Percentiles rank a stretch among this genome's conserved stretches.
phyloP scores from a whole-genome alignment of 2,888 invertebrate species.

The Agriopis aurantiaria region DNA sequence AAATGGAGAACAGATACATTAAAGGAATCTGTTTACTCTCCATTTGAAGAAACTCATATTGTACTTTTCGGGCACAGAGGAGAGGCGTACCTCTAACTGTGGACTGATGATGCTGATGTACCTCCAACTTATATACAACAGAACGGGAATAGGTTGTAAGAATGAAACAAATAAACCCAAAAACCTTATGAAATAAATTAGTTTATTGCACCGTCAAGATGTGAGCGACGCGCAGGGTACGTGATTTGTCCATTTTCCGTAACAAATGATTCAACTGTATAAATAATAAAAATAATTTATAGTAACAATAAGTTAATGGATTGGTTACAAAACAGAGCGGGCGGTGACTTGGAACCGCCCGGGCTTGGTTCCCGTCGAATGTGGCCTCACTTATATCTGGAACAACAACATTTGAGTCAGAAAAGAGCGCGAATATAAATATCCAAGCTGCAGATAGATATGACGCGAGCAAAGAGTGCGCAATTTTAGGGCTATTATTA shows the following conservation, averaged over 20 bases:
- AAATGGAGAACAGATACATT: too few species aligned
- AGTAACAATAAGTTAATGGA: slow-evolving; percentile 84
- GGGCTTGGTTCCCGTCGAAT: slow-evolving; percentile 63
- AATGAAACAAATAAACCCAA: slow-evolving; percentile 59
- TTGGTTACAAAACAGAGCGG: slow-evolving; percentile 80
- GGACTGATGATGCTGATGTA: too few species aligned
- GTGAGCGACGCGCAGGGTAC: slow-evolving; percentile 69
- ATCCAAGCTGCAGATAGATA: not conserved
- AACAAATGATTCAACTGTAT: slow-evolving; percentile 81
- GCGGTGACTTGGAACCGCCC: slow-evolving; percentile 59
- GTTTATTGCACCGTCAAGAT: slow-evolving; percentile 82
- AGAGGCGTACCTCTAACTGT: not conserved
- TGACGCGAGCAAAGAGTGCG: not conserved
- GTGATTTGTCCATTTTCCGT: slow-evolving; percentile 71
- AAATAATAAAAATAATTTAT: slow-evolving; percentile 87
- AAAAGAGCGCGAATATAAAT: not conserved
- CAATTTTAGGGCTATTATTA: too few species aligned
- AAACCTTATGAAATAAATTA: slow-evolving; percentile 84
- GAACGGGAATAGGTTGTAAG: not conserved
- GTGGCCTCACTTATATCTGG: slow-evolving; percentile 63
- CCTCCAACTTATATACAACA: not conserved
- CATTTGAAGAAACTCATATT: too few species aligned
- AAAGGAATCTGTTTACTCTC: too few species aligned
- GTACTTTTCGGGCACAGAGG: not conserved
- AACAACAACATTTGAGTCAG: slow-evolving; percentile 49